These are phyloP conservation scores for Hycleus cichorii DNA, from an alignment of 1,140 invertebrate genomes.

Conservation along the genomic window DNA sequence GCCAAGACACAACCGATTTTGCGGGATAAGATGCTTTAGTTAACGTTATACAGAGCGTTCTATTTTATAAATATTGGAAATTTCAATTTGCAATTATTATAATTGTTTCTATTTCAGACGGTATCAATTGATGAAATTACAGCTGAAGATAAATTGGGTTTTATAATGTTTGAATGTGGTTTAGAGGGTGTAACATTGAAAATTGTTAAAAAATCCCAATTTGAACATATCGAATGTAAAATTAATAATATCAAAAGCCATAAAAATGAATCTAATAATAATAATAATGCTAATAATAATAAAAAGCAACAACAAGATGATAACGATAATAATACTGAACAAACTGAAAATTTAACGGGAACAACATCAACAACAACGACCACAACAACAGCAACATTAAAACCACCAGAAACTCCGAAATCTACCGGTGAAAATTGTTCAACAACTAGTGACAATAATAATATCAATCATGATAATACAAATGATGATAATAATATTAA, in stretches of 20 bases:
- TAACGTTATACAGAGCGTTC: too few species aligned
- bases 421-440: not conserved
- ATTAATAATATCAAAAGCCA: conserved; percentile 8
- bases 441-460: conserved; percentile 16
- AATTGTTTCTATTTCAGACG: conserved; percentile 16
- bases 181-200: conserved; percentile 83
- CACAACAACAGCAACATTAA: conserved; percentile 1
- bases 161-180: conserved; percentile 96
- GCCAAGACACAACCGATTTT: too few species aligned
- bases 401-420: conserved; percentile 19
- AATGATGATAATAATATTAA: not conserved
- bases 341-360: not conserved
- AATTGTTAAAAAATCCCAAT: conserved; percentile 59
- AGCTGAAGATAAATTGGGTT: conserved; percentile 70
- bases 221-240: conserved; percentile 57
- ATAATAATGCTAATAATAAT: conserved; percentile 21
- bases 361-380: conserved; percentile 8
- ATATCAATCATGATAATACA: not conserved
- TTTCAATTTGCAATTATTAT: too few species aligned
- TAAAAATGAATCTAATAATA: conserved; percentile 21
- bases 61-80: too few species aligned
- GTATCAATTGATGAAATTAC: conserved; percentile 27
- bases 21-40: too few species aligned
- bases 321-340: not conserved
- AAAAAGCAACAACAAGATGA: not conserved